Evolutionary conservation across 1,140 invertebrate genomes (phyloP), one percentile per base, ranked within the genome.

Genomic region (Holcopasites calliopsidis): DNA sequence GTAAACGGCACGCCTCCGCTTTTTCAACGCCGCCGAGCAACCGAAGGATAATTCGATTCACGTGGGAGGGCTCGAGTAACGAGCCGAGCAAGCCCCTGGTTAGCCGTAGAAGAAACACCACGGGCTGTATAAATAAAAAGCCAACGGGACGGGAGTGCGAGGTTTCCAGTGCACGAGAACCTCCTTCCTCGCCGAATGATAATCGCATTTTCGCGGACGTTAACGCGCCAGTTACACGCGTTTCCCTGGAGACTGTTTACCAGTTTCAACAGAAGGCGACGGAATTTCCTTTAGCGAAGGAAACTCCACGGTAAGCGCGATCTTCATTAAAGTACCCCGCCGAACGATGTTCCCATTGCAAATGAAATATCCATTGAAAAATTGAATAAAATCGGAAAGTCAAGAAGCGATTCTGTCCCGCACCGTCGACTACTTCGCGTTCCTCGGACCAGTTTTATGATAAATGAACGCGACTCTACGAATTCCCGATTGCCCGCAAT

Each of bases 51-150:
- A 83, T 82, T 83, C 64, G 62, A 82, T 82, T 79, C 60, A 42
- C 76, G 57, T 68, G 66, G 57, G 57, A 72, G 66, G 42, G 44
- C 60, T n/a, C 33, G 42, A 55, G 40, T 61, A 74, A 58, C 79
- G 61, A 60, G 70, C 10, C 65, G 40, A 68, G 62, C 58, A 54
- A 80, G 70, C 47, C 42, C 40, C 47, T 74, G 66, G 49, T 40
- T 50, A 7, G 13, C 23, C 21, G 40, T 44, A 47, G 49, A 33
- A 50, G 42, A 38, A 75, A 62, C 57, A 66, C 65, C 47, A 62
- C 33, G 38, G 57, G 66, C 16, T 65, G 71, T 80, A 76, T 81
- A 84, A 84, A 83, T 79, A 83, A 84, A 84, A 84, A 74, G 57
- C 64, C 16, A 58, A 66, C 77, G 61, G 26, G 47, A 76, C 26